phyloP scores from a whole-genome alignment of 1,140 invertebrate genomes.

The Drosophila punjabiensis region DNA sequence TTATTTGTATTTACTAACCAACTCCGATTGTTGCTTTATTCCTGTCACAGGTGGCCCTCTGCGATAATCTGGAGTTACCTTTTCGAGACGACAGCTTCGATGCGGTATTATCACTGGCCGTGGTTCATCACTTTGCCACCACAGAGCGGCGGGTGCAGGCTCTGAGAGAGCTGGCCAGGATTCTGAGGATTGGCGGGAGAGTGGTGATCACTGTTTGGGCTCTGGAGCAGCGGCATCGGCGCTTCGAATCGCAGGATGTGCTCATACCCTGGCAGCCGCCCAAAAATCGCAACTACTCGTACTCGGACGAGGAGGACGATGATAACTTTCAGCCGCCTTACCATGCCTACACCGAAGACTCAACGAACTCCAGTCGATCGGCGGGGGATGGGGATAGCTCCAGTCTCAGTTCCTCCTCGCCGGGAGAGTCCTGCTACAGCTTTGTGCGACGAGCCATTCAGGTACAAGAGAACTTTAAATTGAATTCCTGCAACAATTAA shows the following conservation, averaged over 20 bases:
- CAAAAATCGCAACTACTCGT: constrained; percentile 85
- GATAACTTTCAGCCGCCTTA: constrained; percentile 87
- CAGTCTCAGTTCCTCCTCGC: constrained; percentile 94
- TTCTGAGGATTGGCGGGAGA: constrained; percentile 95
- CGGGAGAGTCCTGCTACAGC: constrained; percentile 97
- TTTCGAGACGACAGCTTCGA: constrained; percentile 97
- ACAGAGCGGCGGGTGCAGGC: constrained; percentile 95
- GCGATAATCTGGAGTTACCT: constrained; percentile 95
- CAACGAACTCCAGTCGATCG: constrained; percentile 85
- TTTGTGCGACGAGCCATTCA: constrained; percentile 95
- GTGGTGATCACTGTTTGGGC: constrained; percentile 98
- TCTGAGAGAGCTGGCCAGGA: constrained; percentile 93
- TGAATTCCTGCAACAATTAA: background rate
- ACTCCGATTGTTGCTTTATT: background rate
- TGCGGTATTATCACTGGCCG: constrained; percentile 96
- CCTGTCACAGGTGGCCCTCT: constrained; percentile 90
- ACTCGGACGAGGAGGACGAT: constrained; percentile 82
- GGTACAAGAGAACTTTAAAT: constrained; percentile 83
- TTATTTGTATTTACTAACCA: background rate
- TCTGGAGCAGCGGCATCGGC: constrained; percentile 96
- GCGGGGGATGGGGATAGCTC: constrained; percentile 87
- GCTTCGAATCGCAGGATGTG: constrained; percentile 92
- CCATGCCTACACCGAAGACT: constrained; percentile 89
- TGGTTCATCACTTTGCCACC: constrained; percentile 97
- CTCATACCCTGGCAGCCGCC: constrained; percentile 97